These are phyloP conservation scores for Calliopum simillimum DNA, from an alignment of 2,888 invertebrate species.

Conservation along the genomic window DNA sequence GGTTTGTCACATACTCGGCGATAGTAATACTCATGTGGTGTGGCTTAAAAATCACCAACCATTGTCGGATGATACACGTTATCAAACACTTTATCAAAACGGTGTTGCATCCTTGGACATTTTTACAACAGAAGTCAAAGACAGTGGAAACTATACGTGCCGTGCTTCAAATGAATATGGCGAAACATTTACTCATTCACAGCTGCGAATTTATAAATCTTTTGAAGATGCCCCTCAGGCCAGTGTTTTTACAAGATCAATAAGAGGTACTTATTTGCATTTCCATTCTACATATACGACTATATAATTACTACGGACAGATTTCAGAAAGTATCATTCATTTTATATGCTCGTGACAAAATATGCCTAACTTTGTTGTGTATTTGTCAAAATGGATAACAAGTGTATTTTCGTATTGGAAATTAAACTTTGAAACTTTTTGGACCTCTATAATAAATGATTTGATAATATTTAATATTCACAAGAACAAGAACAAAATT, in stretches of 20 bases:
- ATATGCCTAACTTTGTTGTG: neutral
- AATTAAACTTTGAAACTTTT: too few relatives aligned
- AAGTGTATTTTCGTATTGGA: too few relatives aligned
- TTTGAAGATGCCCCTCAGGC: slow-evolving; percentile 78
- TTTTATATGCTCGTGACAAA: too few relatives aligned
- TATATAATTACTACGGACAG: slow-evolving; percentile 6
- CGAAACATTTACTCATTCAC: slow-evolving; percentile 76
- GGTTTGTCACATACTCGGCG: slow-evolving; percentile 79
- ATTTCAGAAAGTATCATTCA: neutral
- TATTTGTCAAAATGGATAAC: too few relatives aligned
- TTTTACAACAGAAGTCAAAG: slow-evolving; percentile 73
- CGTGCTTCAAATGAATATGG: slow-evolving; percentile 82
- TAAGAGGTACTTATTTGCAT: slow-evolving; percentile 72
- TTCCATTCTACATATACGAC: neutral
- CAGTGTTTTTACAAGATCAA: slow-evolving; percentile 80
- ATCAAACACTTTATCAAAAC: slow-evolving; percentile 71
- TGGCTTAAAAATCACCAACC: slow-evolving; percentile 81
- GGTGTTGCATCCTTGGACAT: slow-evolving; percentile 83
- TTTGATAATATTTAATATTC: too few relatives aligned
- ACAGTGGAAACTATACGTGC: slow-evolving; percentile 85
- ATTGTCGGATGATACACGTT: slow-evolving; percentile 71
- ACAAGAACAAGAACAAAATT: too few relatives aligned
- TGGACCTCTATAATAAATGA: too few relatives aligned
- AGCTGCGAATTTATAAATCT: slow-evolving; percentile 79
- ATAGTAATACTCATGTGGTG: slow-evolving; percentile 73